Evolutionary conservation across 2,113 vertebrate species (phyloP).

Genomic region (Crotalus tigris): DNA sequence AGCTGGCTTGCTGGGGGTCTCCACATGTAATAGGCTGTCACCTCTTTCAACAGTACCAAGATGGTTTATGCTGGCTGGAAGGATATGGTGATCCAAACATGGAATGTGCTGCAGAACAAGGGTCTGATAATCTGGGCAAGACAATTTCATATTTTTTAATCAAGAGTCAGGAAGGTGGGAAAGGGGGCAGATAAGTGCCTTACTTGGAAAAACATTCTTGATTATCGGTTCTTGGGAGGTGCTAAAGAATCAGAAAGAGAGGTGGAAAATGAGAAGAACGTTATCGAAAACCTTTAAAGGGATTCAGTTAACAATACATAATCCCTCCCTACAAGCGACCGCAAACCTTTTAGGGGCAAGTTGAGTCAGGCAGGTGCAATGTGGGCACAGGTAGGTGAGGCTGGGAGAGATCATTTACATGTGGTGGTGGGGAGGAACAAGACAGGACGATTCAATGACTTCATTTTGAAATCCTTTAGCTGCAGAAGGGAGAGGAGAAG

Average conservation of each 20-base stretch:
- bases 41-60: background rate
- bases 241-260: background rate
- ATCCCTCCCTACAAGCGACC: background rate
- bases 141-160: background rate
- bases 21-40: background rate
- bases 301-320: background rate
- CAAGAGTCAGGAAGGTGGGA: accelerated
- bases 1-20: background rate
- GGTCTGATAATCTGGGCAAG: background rate
- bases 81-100: background rate
- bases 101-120: background rate
- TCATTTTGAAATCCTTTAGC: background rate
- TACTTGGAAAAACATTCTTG: background rate
- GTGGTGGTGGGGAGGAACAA: background rate
- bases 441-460: background rate
- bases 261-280: background rate
- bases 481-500: background rate
- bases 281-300: background rate
- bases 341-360: slow-evolving; percentile 6
- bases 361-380: background rate
- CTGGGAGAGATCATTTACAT: background rate
- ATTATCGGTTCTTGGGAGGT: background rate
- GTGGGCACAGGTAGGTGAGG: background rate
- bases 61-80: background rate
- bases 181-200: background rate